Base-by-base conservation (phyloP, 2,113 vertebrate species). In the Seriola aureovittata region DNA sequence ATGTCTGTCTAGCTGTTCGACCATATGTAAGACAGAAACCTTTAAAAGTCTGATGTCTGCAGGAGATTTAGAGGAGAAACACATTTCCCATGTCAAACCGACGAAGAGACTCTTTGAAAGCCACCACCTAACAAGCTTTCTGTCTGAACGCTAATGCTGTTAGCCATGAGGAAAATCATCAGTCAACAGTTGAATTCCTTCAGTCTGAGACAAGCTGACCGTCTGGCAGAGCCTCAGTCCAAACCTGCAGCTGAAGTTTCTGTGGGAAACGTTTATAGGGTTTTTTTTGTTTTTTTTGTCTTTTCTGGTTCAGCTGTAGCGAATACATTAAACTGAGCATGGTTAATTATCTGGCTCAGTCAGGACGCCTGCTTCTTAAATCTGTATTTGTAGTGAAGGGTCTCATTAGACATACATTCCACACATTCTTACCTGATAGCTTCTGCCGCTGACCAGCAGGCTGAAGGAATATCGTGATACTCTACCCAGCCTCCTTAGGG, bases 71-170 rank as follows among this genome's bases (percentile, higher is more conserved):
- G n/a, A 25, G 32, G 29, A 55, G 21, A 70, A 68, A 68, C 32
- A 66, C 17, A 74, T 55, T 66, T 54, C 64, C 63, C 63, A 23
- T 23, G 50, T 75, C 48, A 1, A 4, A 2, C 59, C 68, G 66
- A 17, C 46, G 23, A 36, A 55, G 63, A 23, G 44, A 3, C 67
- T 70, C 69, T 71, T 73, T 76, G 13, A 34, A 80, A 64, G 21
- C 5, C 34, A 0, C 36, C 62, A 23, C 19, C 34, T 63, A 38
- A 84, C 55, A 59, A 44, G 58, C 62, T 44, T 12, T 57, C 21
- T 36, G 48, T 70, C 78, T 70, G 71, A 54, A 40, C 2, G 58
- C 57, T 88, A 82, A 80, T 42, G 38, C 40, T 71, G 71, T 89
- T 89, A 86, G 62, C 34, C 40, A 4, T 5, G 46, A 86, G 70